Evolutionary conservation across 1,140 invertebrate species (phyloP), one percentile per base, ranked within the genome.

Genomic region (Euwallacea fornicatus): DNA sequence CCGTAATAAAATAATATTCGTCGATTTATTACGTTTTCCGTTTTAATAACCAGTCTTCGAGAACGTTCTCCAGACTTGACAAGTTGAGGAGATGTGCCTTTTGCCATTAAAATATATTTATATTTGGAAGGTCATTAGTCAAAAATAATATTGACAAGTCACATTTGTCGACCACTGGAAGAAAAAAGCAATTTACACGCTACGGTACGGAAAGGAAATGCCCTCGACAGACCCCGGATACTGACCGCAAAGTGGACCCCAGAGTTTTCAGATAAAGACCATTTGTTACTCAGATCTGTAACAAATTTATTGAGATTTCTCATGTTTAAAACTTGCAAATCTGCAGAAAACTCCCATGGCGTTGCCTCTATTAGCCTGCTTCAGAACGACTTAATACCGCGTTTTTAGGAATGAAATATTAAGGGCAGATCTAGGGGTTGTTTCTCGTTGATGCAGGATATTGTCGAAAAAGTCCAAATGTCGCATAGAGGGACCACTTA

Each of bases 381-480:
- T 33, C 21, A 33, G 21, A 33, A 33, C 21, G 4, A 33, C 21
- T 33, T 33, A 33, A 33, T 33, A 33, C 21, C 21, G 21, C 21
- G 21, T 33, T 33, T 33, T 33, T 33, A 33, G 21, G 21, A 33
- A 33, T 4, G 21, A 4, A 33, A 33, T 33, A 2, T 33, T 1
- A 33, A 33, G 21, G 21, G 16, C n/a, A 43, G 43, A 21, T 61
- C 59, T 61, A 61, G 33, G 43, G 43, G 43, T 61, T 61, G 21
- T 61, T 56, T 56, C 10, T 61, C 47, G 47, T 69, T 55, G 54
- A 46, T 42, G 16, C 59, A 63, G 46, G 42, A 70, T 70, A 64
- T 71, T 54, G 69, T 42, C 16, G 44, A 54, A 66, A 71, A 66
- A 71, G 54, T 55, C 69, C 69, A 66, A 72, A 72, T 72, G 70